A percentile compares a stretch with the other conserved stretches of the same genome.
phyloP scores from a whole-genome alignment of 2,888 invertebrate species.

The Drosophila paracracens region DNA sequence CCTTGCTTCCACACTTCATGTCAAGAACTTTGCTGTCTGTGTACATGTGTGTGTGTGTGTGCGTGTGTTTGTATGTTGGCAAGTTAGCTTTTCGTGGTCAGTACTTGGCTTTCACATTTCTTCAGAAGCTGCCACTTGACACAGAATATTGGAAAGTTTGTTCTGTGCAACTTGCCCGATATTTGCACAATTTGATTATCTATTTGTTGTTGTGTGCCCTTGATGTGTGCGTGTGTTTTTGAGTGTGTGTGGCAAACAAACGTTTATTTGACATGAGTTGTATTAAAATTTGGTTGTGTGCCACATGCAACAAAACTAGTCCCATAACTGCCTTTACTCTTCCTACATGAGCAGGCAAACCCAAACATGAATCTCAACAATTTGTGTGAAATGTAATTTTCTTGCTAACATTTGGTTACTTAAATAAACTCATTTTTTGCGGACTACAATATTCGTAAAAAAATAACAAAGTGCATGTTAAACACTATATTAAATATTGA shows the following conservation, averaged over 20 bases:
- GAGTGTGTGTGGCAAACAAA: conserved; percentile 36
- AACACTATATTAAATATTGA: background rate
- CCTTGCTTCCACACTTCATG: conserved; percentile 30
- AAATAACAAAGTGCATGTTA: conserved; percentile 45
- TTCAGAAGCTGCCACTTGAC: conserved; percentile 40
- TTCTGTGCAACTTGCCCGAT: conserved; percentile 53
- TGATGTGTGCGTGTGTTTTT: conserved; percentile 13
- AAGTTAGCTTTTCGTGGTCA: conserved; percentile 58
- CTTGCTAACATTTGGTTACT: conserved; percentile 49
- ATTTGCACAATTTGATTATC: conserved; percentile 71
- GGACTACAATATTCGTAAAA: conserved; percentile 19
- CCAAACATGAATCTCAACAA: conserved; percentile 49
- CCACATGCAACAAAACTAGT: conserved; percentile 26
- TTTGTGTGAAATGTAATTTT: conserved; percentile 64
- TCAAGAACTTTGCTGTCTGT: conserved; percentile 19
- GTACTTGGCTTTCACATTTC: conserved; percentile 25
- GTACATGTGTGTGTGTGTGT: conserved; percentile 8
- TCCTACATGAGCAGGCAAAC: conserved; percentile 30
- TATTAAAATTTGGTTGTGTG: conserved; percentile 44
- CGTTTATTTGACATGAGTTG: conserved; percentile 58
- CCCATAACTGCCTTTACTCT: conserved; percentile 7
- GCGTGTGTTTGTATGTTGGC: conserved; percentile 13
- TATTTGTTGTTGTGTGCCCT: conserved; percentile 49
- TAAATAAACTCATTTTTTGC: conserved; percentile 41
- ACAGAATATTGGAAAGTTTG: conserved; percentile 61